Conservation (phyloP, 2,888 invertebrate species). For the Rhamnusium bicolor region DNA sequence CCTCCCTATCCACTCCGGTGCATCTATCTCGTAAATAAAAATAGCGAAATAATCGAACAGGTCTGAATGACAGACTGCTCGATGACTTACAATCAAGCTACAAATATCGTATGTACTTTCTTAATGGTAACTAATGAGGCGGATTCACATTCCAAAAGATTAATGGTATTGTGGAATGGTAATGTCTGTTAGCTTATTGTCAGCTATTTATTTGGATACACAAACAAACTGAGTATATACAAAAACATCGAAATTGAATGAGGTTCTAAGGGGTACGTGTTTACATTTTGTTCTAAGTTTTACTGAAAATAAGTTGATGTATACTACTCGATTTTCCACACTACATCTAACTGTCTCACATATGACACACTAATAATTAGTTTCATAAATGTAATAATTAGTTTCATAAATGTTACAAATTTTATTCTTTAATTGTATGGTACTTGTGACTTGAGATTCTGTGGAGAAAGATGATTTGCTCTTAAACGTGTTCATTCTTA, state of each 20-base stretch:
- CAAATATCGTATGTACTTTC: constrained; percentile 18
- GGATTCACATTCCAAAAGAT: constrained; percentile 16
- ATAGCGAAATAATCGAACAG: neutral
- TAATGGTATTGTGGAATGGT: constrained; percentile 19
- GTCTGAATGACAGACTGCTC: constrained; percentile 20
- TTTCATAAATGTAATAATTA: no score
- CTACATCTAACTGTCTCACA: no score
- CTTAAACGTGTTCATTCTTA: no score
- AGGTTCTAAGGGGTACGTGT: neutral
- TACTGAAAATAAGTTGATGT: neutral
- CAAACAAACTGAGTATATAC: constrained; percentile 5
- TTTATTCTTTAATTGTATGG: no score
- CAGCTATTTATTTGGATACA: constrained; percentile 8
- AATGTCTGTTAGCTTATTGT: constrained; percentile 10
- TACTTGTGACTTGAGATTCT: no score
- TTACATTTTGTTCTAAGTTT: neutral
- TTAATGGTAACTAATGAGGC: constrained; percentile 36
- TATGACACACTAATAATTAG: no score
- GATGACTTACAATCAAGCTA: constrained; percentile 17
- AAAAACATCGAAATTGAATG: neutral
- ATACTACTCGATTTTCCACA: no score
- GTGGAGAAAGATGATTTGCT: no score
- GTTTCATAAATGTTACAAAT: no score
- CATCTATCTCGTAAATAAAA: constrained; percentile 16
- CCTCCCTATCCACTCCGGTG: neutral